These are phyloP conservation scores for Sebastes taczanowskii DNA, from an alignment of 2,797 vertebrate species.

Conservation along the genomic window DNA sequence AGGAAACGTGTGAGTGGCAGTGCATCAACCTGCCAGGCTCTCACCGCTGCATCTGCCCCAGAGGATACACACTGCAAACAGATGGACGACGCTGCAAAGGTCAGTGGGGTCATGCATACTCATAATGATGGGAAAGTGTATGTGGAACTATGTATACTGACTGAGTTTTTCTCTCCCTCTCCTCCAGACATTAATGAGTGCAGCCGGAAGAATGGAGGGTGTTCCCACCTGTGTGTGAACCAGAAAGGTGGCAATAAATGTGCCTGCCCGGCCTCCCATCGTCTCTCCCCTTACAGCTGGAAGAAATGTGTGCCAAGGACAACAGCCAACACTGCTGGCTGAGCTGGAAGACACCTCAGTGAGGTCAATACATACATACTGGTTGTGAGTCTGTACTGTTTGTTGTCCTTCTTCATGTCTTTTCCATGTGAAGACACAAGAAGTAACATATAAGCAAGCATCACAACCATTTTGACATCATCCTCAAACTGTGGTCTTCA, in stretches of 20 bases:
- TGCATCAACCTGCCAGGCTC: constrained; percentile 76
- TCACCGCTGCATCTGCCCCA: constrained; percentile 73
- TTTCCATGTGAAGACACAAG: background rate
- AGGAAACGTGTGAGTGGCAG: constrained; percentile 67
- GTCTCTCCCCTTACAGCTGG: constrained; percentile 65
- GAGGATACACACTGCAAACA: constrained; percentile 59
- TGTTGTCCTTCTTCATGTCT: background rate
- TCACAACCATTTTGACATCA: background rate
- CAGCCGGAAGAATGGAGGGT: constrained; percentile 67
- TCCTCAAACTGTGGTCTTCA: background rate
- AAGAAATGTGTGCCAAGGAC: constrained; percentile 67
- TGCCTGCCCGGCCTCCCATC: constrained; percentile 65
- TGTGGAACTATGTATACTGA: background rate
- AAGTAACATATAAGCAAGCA: background rate
- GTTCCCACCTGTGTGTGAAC: constrained; percentile 78
- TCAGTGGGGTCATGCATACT: constrained; percentile 25
- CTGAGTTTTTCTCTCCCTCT: background rate
- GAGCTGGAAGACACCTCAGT: background rate
- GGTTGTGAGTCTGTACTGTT: background rate
- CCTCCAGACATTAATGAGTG: constrained; percentile 77
- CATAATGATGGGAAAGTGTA: background rate
- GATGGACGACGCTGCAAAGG: constrained; percentile 66
- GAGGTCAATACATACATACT: background rate
- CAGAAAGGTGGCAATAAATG: constrained; percentile 70
- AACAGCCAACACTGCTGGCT: constrained; percentile 24